Base-by-base conservation (phyloP, 1,140 invertebrate genomes). In the Onthophagus taurus region DNA sequence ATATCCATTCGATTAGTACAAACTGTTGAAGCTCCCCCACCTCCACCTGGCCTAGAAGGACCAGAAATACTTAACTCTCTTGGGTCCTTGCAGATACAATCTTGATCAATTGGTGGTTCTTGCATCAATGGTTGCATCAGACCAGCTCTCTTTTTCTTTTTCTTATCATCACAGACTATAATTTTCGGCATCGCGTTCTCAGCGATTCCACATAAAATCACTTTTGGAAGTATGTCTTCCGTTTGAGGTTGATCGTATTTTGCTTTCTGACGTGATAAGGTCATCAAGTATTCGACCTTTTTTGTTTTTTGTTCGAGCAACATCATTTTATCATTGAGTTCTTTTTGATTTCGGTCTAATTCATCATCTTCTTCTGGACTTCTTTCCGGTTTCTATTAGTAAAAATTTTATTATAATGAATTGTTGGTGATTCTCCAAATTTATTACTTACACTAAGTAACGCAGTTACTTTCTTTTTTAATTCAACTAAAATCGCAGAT, bases 111-210 rank as follows among this genome's bases (percentile, higher is more conserved):
- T 29, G 24, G 24, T 29, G n/a, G n/a, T n/a, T n/a, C n/a, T n/a
- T n/a, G n/a, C n/a, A n/a, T 18, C 18, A 43, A 9, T 2, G n/a
- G 13, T 31, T 19, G 14, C 9, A 18, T 26, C 23, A 23, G 34
- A 29, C 11, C 9, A 17, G 3, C 14, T 26, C n/a, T 2, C 41
- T 20, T 31, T 14, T 36, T 33, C 20, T 42, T 50, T 18, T 47
- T 33, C 18, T 47, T 47, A 29, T 33, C 45, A 26, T 47, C 54
- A 47, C 60, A 62, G 12, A 64, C 49, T 7, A 64, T 53, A 16
- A 64, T 55, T 48, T 60, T 64, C 4, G 61, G 61, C 48, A 64
- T 61, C 38, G 55, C 52, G 29, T 56, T 49, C 33, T 63, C 59
- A 6, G 54, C 52, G 8, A 49, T 31, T 16, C 61, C 60, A 37